phyloP scores from a whole-genome alignment of 1,140 invertebrate species.

The Saccostrea glomerata region DNA sequence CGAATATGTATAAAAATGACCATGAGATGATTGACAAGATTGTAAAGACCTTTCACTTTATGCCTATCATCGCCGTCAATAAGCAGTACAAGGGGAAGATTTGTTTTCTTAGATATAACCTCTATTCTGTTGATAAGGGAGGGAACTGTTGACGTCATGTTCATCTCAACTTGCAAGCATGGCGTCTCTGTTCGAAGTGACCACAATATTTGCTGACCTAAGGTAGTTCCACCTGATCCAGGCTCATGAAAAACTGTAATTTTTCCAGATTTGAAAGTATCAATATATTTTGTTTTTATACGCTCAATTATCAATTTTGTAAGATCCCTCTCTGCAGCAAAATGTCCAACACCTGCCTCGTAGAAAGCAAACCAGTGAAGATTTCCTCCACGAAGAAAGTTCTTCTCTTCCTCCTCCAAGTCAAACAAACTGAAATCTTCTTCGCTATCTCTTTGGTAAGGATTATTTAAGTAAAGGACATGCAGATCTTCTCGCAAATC shows the following conservation, averaged over 20 bases:
- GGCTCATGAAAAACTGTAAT: constrained; percentile 55
- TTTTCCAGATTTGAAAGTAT: constrained; percentile 40
- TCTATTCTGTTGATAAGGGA: constrained; percentile 41
- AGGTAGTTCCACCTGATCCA: constrained; percentile 59
- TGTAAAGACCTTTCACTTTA: constrained; percentile 20
- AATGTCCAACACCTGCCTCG: constrained; percentile 47
- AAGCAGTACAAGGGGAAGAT: constrained; percentile 47
- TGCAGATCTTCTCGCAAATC: constrained; percentile 55
- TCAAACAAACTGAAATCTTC: constrained; percentile 29
- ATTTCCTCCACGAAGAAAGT: constrained; percentile 59
- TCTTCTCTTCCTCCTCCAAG: constrained; percentile 48
- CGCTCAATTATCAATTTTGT: constrained; percentile 44
- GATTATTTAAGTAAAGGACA: constrained; percentile 53
- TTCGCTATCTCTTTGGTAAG: constrained; percentile 21
- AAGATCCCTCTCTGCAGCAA: constrained; percentile 54
- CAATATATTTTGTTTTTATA: constrained; percentile 42
- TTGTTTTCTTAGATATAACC: constrained; percentile 50
- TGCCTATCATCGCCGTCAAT: constrained; percentile 45
- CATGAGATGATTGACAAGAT: constrained; percentile 5
- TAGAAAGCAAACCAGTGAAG: constrained; percentile 54
- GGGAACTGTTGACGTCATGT: constrained; percentile 38
- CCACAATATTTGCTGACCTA: constrained; percentile 58
- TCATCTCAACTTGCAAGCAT: constrained; percentile 52
- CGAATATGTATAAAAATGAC: constrained; percentile 40
- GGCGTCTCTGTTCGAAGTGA: constrained; percentile 49